Percentiles rank a stretch among this genome's conserved stretches.
phyloP scores from a whole-genome alignment of 2,113 vertebrate species.

The Chloebia gouldiae region DNA sequence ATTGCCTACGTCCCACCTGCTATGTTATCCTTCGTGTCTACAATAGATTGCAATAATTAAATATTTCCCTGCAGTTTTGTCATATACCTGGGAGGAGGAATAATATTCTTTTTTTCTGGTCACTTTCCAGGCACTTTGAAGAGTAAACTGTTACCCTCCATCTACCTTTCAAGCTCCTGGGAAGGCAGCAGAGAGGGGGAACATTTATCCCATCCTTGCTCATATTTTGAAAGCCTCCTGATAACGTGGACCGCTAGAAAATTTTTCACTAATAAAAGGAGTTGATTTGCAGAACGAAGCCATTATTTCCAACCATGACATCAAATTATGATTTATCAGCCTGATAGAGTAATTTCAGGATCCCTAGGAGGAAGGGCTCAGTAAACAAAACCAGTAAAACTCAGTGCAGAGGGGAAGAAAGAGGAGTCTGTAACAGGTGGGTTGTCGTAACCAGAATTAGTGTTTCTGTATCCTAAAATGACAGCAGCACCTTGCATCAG shows the following conservation, averaged over 20 bases:
- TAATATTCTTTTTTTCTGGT: not conserved
- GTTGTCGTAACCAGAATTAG: not conserved
- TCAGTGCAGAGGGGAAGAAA: not conserved
- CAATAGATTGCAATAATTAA: not conserved
- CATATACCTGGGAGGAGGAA: not conserved
- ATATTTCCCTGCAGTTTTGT: not conserved
- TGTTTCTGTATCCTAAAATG: not conserved
- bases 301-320: not conserved
- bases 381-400: not conserved
- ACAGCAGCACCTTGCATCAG: not conserved
- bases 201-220: not conserved
- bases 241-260: not conserved
- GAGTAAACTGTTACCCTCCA: not conserved
- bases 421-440: not conserved
- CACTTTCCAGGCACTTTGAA: not conserved
- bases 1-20: not conserved
- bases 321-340: not conserved
- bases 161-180: not conserved
- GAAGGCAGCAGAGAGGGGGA: not conserved
- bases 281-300: not conserved
- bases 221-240: not conserved
- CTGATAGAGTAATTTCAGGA: not conserved
- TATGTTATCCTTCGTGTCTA: not conserved
- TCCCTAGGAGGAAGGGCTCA: not conserved
- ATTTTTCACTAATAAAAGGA: not conserved